These are phyloP conservation scores for Tetragonula clypearis DNA, from an alignment of 1,140 invertebrate species.

Conservation along the genomic window DNA sequence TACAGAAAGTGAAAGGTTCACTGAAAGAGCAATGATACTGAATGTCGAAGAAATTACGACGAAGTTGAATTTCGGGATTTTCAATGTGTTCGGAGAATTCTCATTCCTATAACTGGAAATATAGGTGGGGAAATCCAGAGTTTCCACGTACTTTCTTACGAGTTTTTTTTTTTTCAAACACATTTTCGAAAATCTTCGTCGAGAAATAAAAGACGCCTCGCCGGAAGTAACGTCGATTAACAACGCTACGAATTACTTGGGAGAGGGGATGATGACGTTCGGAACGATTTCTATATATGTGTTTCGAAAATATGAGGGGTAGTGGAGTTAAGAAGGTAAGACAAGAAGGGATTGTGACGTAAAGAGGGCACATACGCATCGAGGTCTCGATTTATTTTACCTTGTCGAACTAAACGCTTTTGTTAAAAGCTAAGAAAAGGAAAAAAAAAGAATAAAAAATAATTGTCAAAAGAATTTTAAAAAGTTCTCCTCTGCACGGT, in stretches of 20 bases:
- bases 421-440: background rate
- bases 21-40: background rate
- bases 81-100: background rate
- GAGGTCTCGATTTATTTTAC: conserved; percentile 49
- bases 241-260: conserved; percentile 74
- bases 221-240: conserved; percentile 63
- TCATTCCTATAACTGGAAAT: too few relatives aligned
- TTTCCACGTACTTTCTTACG: too few relatives aligned
- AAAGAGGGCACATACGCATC: conserved; percentile 73
- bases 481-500: background rate
- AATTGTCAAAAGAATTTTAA: too few relatives aligned
- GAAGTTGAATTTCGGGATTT: background rate
- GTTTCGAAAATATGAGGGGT: conserved; percentile 74
- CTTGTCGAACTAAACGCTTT: background rate
- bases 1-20: background rate
- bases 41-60: background rate
- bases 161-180: too few relatives aligned
- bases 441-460: background rate
- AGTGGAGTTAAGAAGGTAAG: conserved; percentile 45
- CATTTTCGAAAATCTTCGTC: background rate
- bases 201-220: conserved; percentile 62
- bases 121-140: too few relatives aligned
- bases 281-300: conserved; percentile 74
- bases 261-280: conserved; percentile 69
- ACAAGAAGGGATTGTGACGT: conserved; percentile 52